These are phyloP conservation scores for Diplazon laetatorius DNA, from an alignment of 2,888 invertebrate species.

Conservation along the genomic window DNA sequence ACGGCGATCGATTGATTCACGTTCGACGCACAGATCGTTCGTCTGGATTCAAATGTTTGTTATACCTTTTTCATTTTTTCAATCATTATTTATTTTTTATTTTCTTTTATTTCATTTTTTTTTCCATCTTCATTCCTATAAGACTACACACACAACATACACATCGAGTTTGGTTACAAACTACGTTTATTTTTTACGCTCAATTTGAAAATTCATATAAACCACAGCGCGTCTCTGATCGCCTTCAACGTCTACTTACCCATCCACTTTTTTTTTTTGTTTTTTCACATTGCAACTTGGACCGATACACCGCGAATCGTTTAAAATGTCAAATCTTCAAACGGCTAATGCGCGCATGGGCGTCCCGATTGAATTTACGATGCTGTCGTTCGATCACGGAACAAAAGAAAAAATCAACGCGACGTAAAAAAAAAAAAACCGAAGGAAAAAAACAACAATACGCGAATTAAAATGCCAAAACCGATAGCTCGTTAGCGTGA, in stretches of 20 bases:
- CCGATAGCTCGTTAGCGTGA: too few relatives aligned
- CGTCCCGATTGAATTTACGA: neutral
- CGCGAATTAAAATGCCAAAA: too few relatives aligned
- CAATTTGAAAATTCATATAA: slow-evolving; percentile 59
- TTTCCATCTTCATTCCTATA: slow-evolving; percentile 73
- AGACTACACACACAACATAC: slow-evolving; percentile 82
- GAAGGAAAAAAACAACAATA: too few relatives aligned
- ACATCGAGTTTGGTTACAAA: slow-evolving; percentile 80
- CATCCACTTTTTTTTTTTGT: too few relatives aligned
- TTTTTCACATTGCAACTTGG: slow-evolving; percentile 49
- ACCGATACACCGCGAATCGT: slow-evolving; percentile 46
- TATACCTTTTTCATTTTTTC: too few relatives aligned
- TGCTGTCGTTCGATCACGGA: too few relatives aligned
- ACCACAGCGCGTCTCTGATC: slow-evolving; percentile 42
- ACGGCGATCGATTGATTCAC: slow-evolving; percentile 57
- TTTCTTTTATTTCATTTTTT: slow-evolving; percentile 62
- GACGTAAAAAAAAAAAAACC: too few relatives aligned
- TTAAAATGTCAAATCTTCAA: slow-evolving; percentile 27
- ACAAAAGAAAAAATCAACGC: too few relatives aligned
- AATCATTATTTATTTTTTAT: neutral
- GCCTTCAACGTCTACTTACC: slow-evolving; percentile 46
- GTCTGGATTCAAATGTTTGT: slow-evolving; percentile 17
- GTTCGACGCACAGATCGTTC: slow-evolving; percentile 64
- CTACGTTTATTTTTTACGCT: slow-evolving; percentile 78
- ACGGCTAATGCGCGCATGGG: slow-evolving; percentile 19